These are phyloP conservation scores for Cryptophagus acutangulus DNA, from an alignment of 2,888 invertebrate species.

Conservation along the genomic window DNA sequence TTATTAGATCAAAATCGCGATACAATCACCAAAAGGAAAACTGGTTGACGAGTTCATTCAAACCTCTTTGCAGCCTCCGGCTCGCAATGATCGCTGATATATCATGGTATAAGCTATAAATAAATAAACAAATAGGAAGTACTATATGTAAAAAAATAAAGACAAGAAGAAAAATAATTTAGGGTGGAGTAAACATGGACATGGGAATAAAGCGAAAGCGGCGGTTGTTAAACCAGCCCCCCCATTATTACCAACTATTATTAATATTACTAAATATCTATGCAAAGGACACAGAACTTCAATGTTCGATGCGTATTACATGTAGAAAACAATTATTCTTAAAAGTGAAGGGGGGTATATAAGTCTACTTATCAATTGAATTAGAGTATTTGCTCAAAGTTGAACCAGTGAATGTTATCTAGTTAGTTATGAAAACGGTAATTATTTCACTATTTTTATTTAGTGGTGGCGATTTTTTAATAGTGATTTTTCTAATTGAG, in stretches of 20 bases:
- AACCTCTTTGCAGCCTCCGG: no score
- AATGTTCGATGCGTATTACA: conserved; percentile 5
- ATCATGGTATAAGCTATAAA: no score
- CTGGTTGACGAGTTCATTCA: no score
- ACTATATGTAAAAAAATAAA: no score
- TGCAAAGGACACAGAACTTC: conserved; percentile 4
- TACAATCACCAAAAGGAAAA: no score
- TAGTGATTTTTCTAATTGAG: no score
- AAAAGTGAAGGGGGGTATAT: conserved; percentile 29
- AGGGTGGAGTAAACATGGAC: conserved; percentile 4
- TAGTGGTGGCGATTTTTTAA: no score
- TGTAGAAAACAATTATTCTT: conserved; percentile 14
- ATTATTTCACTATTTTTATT: conserved; percentile 18
- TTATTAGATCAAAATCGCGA: no score
- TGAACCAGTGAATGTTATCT: conserved; percentile 6
- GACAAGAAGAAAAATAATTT: no score
- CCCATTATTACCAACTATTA: conserved; percentile 1
- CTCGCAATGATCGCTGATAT: no score
- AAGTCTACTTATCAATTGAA: conserved; percentile 21
- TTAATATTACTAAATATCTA: background rate
- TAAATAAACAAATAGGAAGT: no score
- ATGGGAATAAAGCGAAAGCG: conserved; percentile 7
- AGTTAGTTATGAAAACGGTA: conserved; percentile 29
- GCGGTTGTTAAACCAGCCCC: background rate
- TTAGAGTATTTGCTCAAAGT: conserved; percentile 21